Evolutionary conservation across 1,140 invertebrate genomes (phyloP), one percentile per base, ranked within the genome.

Genomic region (Zaprionus taronus): DNA sequence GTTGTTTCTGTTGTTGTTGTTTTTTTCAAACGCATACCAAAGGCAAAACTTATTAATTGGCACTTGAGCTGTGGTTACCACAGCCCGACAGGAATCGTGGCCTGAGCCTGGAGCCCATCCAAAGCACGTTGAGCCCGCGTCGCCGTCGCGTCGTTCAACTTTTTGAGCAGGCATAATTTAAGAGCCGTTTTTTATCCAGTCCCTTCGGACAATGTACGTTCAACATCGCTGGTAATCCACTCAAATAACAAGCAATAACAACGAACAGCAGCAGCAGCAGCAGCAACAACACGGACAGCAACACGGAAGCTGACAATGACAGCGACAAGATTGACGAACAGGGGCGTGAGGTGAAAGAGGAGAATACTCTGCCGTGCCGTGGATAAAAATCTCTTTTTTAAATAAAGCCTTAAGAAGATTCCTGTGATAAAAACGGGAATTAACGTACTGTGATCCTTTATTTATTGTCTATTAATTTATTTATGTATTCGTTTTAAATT

Each of bases 21-120:
- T 60, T 41, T 74, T 73, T 61, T 61, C 66, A 66, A 78, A 80
- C 70, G 75, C 81, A 76, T 83, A 75, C 81, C 84, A 72, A 75
- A 83, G 68, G 84, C 77, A 83, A 63, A 87, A 90, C 84, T 89
- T 89, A 90, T 87, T 87, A 89, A 87, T 87, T 87, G 84, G 85
- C 84, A 87, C 84, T 87, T 89, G 84, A 84, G 85, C 74, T 81
- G 84, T 78, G 81, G 84, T 86, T 77, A 71, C 63, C 72, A 62
- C 44, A 53, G 44, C 49, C 55, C 17, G 41, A 57, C 77, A 60
- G 47, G 26, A 15, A 53, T 22, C 55, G 38, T 51, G 47, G 17
- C 20, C 60, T 12, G 60, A 36, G 47, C 28, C 57, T 17, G 34
- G 47, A 17, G 20, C 44, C 28, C 60, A 44, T 58, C 66, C 70